Percentiles rank a stretch among this genome's conserved stretches.
phyloP scores from a whole-genome alignment of 2,888 invertebrate genomes.

The Coelopa pilipes region DNA sequence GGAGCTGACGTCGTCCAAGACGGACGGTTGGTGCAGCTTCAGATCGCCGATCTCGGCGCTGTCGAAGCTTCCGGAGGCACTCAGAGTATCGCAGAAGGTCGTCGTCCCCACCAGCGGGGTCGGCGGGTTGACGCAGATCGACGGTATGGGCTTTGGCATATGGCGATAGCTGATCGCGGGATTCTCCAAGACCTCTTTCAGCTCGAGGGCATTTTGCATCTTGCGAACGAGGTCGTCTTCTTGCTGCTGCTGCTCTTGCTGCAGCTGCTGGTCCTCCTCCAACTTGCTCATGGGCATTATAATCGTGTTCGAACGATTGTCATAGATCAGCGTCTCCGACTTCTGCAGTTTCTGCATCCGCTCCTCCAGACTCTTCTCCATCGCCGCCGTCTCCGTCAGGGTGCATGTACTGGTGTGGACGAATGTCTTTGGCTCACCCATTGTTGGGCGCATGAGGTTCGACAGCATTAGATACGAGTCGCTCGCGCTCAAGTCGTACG shows the following conservation, averaged over 20 bases:
- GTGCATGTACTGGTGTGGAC: constrained; percentile 18
- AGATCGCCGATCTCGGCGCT: constrained; percentile 17
- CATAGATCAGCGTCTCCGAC: constrained; percentile 61
- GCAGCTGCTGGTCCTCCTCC: constrained; percentile 36
- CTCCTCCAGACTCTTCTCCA: constrained; percentile 31
- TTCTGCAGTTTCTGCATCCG: constrained; percentile 53
- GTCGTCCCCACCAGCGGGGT: constrained; percentile 50
- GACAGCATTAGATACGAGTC: constrained; percentile 43
- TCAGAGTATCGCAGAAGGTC: constrained; percentile 37
- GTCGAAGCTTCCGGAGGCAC: constrained; percentile 23
- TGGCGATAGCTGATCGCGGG: constrained; percentile 18
- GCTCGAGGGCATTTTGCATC: background rate
- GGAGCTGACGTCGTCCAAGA: constrained; percentile 40
- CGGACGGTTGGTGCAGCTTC: background rate
- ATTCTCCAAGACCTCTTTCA: constrained; percentile 17
- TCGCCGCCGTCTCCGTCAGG: background rate
- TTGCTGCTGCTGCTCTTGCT: constrained; percentile 31
- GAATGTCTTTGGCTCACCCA: constrained; percentile 5
- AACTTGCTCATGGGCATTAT: constrained; percentile 46
- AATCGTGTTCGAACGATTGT: constrained; percentile 52
- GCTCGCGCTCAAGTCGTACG: constrained; percentile 13
- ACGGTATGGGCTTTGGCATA: constrained; percentile 50
- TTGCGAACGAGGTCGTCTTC: background rate
- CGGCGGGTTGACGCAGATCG: constrained; percentile 61
- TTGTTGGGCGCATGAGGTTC: constrained; percentile 37